Base-by-base conservation (phyloP, 1,140 invertebrate species). In the Oreohelix idahoensis region DNA sequence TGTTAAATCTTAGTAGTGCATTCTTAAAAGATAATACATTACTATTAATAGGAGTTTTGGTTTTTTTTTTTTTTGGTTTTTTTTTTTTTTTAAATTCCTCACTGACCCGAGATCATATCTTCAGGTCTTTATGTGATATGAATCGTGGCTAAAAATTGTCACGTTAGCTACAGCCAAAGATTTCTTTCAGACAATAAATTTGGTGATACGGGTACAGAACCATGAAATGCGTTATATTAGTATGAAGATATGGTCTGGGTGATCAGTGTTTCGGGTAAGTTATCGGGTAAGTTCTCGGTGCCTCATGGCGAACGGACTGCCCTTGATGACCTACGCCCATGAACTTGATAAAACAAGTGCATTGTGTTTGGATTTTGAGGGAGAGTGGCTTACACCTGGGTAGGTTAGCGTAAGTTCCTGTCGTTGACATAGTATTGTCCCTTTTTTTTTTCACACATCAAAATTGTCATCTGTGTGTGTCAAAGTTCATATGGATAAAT, bases 371-470 rank as follows among this genome's bases (percentile, higher is more conserved):
- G 71, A 73, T 73, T 77, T 38, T 53, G 75, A 53, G 42, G 42
- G 42, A 74, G 71, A 49, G 20, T 74, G 49, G 58, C 63, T 79
- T 23, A 69, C 51, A 49, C 23, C 8, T 71, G 36, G 79, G 79
- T 81, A 81, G 79, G 79, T 81, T 81, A 81, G 79, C 79, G 79
- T 81, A 81, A 81, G 79, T 81, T 51, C 1, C 35, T 81, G 36
- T 49, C 32, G 38, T 77, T 53, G 23, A 23, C 38, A n/a, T 73
- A 26, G 17, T 42, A 26, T 45, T 73, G 1, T 73, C 10, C 38
- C 36, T 73, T 73, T 36, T 73, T 74, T 38, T 15, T 74, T 2
- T 71, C 10, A 58, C 23, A 58, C 38, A 39, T 74, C 71, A 39
- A 17, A 74, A 39, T 39, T 74, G 71, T 42, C n/a, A 29, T 11